Evolutionary conservation across 2,113 vertebrate genomes (phyloP).

Genomic region (Microcebus tavaratra): DNA sequence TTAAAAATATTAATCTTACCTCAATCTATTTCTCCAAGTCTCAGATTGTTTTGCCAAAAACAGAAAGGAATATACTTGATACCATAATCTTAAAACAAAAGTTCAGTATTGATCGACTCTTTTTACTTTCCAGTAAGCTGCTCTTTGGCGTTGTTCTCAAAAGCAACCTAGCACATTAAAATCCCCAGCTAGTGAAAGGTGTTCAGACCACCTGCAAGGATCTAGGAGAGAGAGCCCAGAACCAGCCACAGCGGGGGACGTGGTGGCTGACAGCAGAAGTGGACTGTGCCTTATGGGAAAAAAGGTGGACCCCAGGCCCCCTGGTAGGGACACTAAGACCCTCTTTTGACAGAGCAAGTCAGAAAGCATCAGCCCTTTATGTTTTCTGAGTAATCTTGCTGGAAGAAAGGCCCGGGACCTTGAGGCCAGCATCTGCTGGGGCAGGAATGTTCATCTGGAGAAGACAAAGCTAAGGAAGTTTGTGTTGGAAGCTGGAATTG

Average conservation of each 20-base stretch:
- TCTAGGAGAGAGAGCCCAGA: neutral
- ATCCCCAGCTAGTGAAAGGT: neutral
- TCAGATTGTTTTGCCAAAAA: neutral
- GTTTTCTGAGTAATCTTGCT: neutral
- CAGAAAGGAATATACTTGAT: neutral
- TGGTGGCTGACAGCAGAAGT: neutral
- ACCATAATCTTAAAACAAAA: neutral
- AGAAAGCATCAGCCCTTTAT: neutral
- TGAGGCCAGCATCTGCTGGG: neutral
- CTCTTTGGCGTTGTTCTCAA: neutral
- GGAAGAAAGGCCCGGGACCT: neutral
- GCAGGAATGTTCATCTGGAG: neutral
- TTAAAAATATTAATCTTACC: neutral
- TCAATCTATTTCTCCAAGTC: neutral
- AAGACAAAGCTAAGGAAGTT: neutral
- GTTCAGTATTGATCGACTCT: fast-evolving
- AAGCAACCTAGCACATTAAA: neutral
- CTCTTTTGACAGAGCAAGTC: neutral
- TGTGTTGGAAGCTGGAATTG: neutral
- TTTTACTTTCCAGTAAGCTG: neutral
- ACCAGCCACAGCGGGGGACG: fast-evolving
- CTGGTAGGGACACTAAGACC: fast-evolving
- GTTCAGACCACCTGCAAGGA: fast-evolving
- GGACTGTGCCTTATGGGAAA: neutral
- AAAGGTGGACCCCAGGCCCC: fast-evolving